Percentiles rank a stretch among this genome's conserved stretches.
Evolutionary conservation across 1,140 invertebrate species (phyloP).

Genomic region (Heliconius hermathena): DNA sequence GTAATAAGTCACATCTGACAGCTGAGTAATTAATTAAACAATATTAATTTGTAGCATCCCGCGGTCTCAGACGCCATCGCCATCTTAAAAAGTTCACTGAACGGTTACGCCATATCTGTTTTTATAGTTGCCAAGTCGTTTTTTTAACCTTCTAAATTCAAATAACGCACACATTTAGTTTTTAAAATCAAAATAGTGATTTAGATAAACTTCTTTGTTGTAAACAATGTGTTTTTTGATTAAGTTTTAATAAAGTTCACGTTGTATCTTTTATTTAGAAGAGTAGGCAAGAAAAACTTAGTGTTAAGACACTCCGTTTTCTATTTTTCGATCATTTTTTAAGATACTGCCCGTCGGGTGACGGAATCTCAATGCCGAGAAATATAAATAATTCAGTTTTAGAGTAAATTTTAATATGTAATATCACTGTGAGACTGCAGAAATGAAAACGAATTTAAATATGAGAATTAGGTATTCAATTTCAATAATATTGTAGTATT

Average conservation of each 20-base stretch:
- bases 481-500: too few species aligned
- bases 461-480: too few species aligned
- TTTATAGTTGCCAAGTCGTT: constrained; percentile 29
- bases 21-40: constrained; percentile 36
- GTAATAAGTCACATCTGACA: constrained; percentile 30
- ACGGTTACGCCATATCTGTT: constrained; percentile 32
- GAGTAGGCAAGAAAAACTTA: too few species aligned
- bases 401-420: too few species aligned
- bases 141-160: constrained; percentile 22
- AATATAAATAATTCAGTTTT: too few species aligned
- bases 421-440: too few species aligned
- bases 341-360: too few species aligned
- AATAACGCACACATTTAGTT: constrained; percentile 26
- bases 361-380: too few species aligned
- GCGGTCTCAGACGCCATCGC: constrained; percentile 18
- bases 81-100: constrained; percentile 29
- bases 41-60: constrained; percentile 37
- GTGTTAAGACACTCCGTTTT: too few species aligned
- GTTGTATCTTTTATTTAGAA: too few species aligned
- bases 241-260: background rate
- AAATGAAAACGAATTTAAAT: too few species aligned
- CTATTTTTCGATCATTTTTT: too few species aligned
- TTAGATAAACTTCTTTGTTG: constrained; percentile 7
- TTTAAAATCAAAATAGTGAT: constrained; percentile 17
- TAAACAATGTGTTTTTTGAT: background rate